Conservation (phyloP, 2,113 vertebrate genomes). For the Mormoops blainvillei region DNA sequence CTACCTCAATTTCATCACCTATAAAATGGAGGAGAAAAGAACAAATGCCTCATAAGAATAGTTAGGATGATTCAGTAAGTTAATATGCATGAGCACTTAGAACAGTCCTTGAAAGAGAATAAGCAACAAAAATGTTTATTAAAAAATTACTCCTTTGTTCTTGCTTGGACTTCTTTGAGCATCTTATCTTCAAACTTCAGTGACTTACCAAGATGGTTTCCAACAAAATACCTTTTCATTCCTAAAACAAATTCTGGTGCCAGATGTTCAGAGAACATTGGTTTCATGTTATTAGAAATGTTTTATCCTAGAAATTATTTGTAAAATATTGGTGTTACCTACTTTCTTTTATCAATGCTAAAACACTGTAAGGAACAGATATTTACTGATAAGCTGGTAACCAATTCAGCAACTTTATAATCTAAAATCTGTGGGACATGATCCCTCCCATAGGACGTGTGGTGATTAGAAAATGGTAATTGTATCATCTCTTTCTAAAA, state of each 20-base stretch:
- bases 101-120: background rate
- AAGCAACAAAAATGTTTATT: background rate
- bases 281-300: background rate
- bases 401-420: background rate
- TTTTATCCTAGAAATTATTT: background rate
- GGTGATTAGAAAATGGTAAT: background rate
- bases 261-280: background rate
- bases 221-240: background rate
- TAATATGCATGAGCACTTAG: background rate
- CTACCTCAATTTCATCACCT: background rate
- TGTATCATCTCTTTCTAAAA: background rate
- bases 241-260: background rate
- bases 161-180: background rate
- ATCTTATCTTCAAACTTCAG: background rate
- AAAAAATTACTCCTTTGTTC: background rate
- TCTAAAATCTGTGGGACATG: slow-evolving; percentile 1
- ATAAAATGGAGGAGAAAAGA: background rate
- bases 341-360: background rate
- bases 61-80: background rate
- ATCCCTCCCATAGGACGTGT: background rate
- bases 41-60: background rate
- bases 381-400: background rate
- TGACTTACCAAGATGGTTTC: background rate
- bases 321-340: background rate
- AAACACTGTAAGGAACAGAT: background rate